Percentiles rank a stretch among this genome's conserved stretches.
Conservation (phyloP, 2,113 vertebrate genomes). For the Dipodomys ordii region DNA sequence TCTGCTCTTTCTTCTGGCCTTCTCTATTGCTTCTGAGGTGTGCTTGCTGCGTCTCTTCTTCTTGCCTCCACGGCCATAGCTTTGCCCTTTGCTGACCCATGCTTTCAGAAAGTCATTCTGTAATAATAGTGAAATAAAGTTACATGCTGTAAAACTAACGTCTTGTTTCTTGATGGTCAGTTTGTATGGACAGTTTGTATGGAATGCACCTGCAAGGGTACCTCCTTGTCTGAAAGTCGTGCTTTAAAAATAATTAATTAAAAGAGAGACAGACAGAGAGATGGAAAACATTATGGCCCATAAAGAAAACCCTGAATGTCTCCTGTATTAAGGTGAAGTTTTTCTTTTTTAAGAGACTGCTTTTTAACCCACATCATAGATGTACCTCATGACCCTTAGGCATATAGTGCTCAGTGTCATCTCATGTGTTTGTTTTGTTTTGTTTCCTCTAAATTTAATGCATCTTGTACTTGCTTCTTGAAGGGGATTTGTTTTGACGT, state of each 20-base stretch:
- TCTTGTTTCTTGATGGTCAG: constrained; percentile 74
- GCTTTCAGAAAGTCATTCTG: constrained; percentile 22
- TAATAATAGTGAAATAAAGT: constrained; percentile 64
- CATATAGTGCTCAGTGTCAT: not conserved
- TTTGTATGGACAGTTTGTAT: constrained; percentile 66
- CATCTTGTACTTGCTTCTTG: not conserved
- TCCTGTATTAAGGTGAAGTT: constrained; percentile 64
- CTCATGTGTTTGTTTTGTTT: not conserved
- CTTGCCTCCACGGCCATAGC: not conserved
- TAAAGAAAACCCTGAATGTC: constrained; percentile 63
- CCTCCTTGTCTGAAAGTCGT: constrained; percentile 71
- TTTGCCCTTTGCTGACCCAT: not conserved
- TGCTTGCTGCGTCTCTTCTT: not conserved
- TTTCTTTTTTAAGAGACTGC: constrained; percentile 50
- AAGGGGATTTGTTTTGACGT: not conserved
- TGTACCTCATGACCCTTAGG: constrained; percentile 2
- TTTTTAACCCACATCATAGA: not conserved
- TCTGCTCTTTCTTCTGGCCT: not conserved
- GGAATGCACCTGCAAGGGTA: constrained; percentile 75
- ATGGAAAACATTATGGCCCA: constrained; percentile 59
- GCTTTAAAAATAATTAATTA: constrained; percentile 63
- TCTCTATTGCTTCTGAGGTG: not conserved
- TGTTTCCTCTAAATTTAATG: not conserved
- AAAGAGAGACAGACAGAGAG: constrained; percentile 38
- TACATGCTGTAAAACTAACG: constrained; percentile 58